These are phyloP conservation scores for Neotoma lepida DNA, from an alignment of 2,113 vertebrate species.

Conservation along the genomic window DNA sequence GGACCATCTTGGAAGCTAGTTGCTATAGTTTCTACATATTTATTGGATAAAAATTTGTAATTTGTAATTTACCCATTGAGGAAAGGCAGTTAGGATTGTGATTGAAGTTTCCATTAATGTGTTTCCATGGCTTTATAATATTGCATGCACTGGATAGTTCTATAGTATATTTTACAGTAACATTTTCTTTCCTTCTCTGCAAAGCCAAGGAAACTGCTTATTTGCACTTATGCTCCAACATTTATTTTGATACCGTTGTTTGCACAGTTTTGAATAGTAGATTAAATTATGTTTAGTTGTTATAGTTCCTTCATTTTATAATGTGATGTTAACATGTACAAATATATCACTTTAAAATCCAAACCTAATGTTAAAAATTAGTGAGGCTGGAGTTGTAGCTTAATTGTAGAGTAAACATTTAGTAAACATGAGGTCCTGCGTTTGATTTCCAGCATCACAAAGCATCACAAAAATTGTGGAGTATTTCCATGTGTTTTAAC, in stretches of 20 bases:
- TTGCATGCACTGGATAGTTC: background rate
- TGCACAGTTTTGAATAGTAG: background rate
- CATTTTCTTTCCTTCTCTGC: background rate
- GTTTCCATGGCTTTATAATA: background rate
- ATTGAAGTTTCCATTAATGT: background rate
- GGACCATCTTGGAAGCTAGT: background rate
- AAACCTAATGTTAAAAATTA: constrained; percentile 49
- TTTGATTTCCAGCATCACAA: background rate
- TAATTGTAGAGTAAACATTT: background rate
- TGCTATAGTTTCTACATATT: background rate
- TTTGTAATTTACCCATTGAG: background rate
- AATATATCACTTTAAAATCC: background rate
- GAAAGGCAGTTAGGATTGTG: background rate
- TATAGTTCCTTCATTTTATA: constrained; percentile 16
- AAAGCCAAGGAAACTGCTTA: background rate
- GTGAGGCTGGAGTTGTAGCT: background rate
- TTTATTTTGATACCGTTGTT: background rate
- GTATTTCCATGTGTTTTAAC: constrained; percentile 43
- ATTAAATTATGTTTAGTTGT: background rate
- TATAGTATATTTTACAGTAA: background rate
- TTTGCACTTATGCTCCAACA: background rate
- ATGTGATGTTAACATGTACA: background rate
- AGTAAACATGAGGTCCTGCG: background rate
- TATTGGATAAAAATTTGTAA: background rate
- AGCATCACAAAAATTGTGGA: background rate